These are phyloP conservation scores for Germaria angustata DNA, from an alignment of 2,888 invertebrate genomes.

Conservation along the genomic window DNA sequence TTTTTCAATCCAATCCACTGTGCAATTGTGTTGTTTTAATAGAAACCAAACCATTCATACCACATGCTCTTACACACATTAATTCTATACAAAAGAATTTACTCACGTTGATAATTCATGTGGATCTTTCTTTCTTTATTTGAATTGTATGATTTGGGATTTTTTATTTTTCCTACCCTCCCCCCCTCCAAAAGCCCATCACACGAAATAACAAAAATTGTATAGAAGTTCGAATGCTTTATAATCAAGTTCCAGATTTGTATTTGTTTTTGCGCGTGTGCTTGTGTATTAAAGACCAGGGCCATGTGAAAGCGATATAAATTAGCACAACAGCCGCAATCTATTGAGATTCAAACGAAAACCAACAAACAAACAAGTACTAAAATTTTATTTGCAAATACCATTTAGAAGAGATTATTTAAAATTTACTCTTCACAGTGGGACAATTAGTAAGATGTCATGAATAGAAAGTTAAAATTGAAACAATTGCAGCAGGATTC, in stretches of 20 bases:
- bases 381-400: conserved; percentile 25
- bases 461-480: no score
- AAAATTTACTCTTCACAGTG: conserved; percentile 4
- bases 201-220: not conserved
- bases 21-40: not conserved
- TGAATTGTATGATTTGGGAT: conserved; percentile 32
- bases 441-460: not conserved
- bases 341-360: conserved; percentile 25
- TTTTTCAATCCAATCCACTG: not conserved
- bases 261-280: not conserved
- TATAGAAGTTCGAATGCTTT: conserved; percentile 29
- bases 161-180: not conserved
- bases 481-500: no score
- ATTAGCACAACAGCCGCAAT: conserved; percentile 56
- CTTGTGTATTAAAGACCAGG: conserved; percentile 7
- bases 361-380: conserved; percentile 11
- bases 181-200: not conserved
- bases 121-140: conserved; percentile 18
- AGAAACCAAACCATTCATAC: not conserved
- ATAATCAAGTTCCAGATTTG: not conserved
- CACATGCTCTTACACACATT: not conserved
- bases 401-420: not conserved
- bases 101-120: not conserved
- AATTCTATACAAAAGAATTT: not conserved
- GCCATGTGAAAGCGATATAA: conserved; percentile 62